A percentile compares a stretch with the other conserved stretches of the same genome.
Evolutionary conservation across 2,888 invertebrate genomes (phyloP).

Genomic region (Tiliacea citrago): DNA sequence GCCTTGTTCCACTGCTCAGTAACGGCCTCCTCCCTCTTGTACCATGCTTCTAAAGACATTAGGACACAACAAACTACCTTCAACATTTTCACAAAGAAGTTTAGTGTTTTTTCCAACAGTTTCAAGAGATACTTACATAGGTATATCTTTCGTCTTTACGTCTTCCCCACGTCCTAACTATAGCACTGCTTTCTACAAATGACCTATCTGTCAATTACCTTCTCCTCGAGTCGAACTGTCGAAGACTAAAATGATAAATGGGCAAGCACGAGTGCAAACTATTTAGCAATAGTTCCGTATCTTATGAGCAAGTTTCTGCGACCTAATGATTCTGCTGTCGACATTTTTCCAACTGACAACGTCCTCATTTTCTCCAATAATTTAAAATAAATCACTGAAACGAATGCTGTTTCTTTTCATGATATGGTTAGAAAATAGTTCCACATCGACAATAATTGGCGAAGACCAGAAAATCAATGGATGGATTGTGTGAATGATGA

Average conservation of each 20-base stretch:
- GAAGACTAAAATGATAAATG: slow-evolving; percentile 37
- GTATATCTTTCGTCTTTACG: not conserved
- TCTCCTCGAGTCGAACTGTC: not conserved
- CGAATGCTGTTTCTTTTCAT: not conserved
- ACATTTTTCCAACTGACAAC: not conserved
- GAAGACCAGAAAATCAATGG: not conserved
- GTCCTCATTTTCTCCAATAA: slow-evolving; percentile 22
- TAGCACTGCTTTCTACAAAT: not conserved
- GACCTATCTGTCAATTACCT: slow-evolving; percentile 18
- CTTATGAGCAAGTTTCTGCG: slow-evolving; percentile 7
- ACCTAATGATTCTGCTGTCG: slow-evolving; percentile 12
- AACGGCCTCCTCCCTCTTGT: too few species aligned
- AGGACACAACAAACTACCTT: not conserved
- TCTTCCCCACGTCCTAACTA: not conserved
- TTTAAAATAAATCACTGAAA: slow-evolving; percentile 5
- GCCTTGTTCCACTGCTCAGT: too few species aligned
- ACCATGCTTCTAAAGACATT: too few species aligned
- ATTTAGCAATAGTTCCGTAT: slow-evolving; percentile 28
- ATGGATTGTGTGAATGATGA: not conserved
- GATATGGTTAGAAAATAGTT: too few species aligned
- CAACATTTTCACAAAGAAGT: not conserved
- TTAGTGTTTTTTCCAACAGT: not conserved
- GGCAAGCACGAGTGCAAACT: slow-evolving; percentile 19
- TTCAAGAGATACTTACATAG: slow-evolving; percentile 7
- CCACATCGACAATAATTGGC: too few species aligned